phyloP scores from a whole-genome alignment of 2,113 vertebrate genomes.

The Xenopus borealis region DNA sequence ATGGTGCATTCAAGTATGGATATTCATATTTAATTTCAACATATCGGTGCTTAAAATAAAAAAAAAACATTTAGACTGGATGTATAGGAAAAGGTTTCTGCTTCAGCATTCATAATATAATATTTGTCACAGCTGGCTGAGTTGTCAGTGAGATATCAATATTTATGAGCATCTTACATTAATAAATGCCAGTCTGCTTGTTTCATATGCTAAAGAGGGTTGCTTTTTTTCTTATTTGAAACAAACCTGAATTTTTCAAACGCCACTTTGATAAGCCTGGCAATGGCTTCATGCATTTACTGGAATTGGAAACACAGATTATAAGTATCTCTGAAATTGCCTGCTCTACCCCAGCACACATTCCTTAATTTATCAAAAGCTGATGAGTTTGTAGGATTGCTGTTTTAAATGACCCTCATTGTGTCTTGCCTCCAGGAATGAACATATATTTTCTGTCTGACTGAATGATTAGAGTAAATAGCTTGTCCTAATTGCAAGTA shows the following conservation, averaged over 20 bases:
- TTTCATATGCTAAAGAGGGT: neutral
- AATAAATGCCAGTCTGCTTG: neutral
- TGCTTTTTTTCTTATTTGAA: no score
- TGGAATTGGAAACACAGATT: neutral
- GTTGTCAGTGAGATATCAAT: no score
- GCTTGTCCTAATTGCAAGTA: conserved; percentile 50
- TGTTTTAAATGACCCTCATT: neutral
- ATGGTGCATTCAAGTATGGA: conserved; percentile 13
- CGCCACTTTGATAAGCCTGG: neutral
- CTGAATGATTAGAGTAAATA: conserved; percentile 48
- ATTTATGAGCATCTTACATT: no score
- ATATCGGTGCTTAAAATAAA: neutral
- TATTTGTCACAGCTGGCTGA: no score
- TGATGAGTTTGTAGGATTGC: neutral
- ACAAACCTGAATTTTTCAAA: no score
- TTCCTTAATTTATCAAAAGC: neutral
- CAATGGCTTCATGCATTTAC: neutral
- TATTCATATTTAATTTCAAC: neutral
- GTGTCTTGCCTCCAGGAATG: conserved; percentile 36
- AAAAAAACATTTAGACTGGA: no score
- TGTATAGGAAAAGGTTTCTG: no score
- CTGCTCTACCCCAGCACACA: neutral
- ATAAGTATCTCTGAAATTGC: neutral
- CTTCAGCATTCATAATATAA: no score
- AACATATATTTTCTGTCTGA: conserved; percentile 48